phyloP scores from a whole-genome alignment of 2,113 vertebrate species.

The Podarcis cretensis region DNA sequence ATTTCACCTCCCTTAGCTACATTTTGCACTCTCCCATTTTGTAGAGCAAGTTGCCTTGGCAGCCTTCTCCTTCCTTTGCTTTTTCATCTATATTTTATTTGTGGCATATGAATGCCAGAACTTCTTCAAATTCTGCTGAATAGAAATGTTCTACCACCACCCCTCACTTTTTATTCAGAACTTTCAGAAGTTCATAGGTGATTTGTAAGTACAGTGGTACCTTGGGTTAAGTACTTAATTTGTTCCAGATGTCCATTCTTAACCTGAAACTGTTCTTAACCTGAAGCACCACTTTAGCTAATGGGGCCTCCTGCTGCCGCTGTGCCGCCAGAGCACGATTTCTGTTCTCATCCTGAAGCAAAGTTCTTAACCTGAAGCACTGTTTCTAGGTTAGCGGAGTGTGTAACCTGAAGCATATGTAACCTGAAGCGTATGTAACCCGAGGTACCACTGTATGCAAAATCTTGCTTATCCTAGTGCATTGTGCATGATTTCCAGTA shows the following conservation, averaged over 20 bases:
- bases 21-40: conserved; percentile 17
- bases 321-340: no score
- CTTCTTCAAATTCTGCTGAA: conserved; percentile 14
- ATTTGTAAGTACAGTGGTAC: no score
- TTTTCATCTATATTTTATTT: conserved; percentile 33
- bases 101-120: background rate
- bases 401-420: no score
- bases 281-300: no score
- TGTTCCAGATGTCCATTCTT: no score
- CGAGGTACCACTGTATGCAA: background rate
- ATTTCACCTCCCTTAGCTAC: conserved; percentile 9
- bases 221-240: no score
- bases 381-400: no score
- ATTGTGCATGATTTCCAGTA: background rate
- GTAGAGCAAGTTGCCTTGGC: conserved; percentile 21
- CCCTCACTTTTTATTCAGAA: background rate
- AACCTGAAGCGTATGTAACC: no score
- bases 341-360: no score
- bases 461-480: background rate
- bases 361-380: no score
- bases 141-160: accelerated
- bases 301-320: no score
- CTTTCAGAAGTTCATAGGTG: conserved; percentile 24
- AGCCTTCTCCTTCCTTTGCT: conserved; percentile 10
- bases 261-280: no score